Conservation (phyloP, 2,113 vertebrate species). For the Chamaea fasciata region DNA sequence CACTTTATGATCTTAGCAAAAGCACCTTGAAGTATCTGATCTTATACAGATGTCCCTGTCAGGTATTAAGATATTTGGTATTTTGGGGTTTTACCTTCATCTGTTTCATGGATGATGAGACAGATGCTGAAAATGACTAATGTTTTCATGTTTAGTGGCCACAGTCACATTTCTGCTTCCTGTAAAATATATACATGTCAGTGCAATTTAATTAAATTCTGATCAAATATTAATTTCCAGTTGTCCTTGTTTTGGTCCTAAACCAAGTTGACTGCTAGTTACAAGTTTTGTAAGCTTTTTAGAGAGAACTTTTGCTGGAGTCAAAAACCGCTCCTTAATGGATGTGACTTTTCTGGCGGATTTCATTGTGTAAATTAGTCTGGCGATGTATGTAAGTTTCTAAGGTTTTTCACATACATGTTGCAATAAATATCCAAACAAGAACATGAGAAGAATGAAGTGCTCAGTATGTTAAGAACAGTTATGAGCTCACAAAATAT, state of each 20-base stretch:
- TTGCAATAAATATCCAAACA: neutral
- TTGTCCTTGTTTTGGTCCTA: neutral
- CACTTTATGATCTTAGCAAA: neutral
- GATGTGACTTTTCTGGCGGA: neutral
- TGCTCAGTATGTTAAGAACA: neutral
- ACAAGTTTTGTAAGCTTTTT: neutral
- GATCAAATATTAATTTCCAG: neutral
- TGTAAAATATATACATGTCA: neutral
- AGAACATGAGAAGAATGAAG: neutral
- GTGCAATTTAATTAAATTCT: neutral
- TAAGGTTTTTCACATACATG: neutral
- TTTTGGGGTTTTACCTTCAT: neutral
- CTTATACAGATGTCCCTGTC: neutral
- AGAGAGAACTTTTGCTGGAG: neutral
- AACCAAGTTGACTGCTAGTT: neutral
- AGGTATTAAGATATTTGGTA: neutral
- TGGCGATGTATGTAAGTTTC: neutral
- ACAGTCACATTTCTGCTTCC: neutral
- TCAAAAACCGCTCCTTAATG: neutral
- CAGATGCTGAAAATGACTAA: neutral
- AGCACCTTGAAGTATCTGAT: neutral
- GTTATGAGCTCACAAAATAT: neutral
- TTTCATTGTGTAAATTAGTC: neutral
- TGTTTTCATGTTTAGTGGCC: neutral
- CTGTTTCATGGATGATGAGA: neutral